Conservation (phyloP, 1,140 invertebrate genomes). For the Ceratosolen solmsi region DNA sequence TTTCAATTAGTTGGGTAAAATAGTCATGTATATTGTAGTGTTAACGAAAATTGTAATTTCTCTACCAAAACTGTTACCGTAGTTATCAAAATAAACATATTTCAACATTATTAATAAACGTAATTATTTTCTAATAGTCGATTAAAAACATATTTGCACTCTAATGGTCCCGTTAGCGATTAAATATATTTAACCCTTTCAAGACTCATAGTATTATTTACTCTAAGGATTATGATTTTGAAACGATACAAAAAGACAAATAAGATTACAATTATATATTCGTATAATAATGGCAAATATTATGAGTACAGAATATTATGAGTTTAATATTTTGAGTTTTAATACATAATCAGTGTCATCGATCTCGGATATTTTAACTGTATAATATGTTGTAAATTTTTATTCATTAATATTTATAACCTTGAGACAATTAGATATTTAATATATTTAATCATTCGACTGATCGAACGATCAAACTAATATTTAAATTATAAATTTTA, state of each 20-base stretch:
- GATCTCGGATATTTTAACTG: too few relatives aligned
- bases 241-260: neutral
- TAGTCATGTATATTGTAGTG: neutral
- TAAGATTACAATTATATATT: too few relatives aligned
- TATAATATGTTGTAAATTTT: too few relatives aligned
- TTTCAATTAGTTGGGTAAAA: constrained; percentile 10
- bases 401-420: too few relatives aligned
- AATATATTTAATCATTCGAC: too few relatives aligned
- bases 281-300: too few relatives aligned
- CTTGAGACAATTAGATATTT: too few relatives aligned
- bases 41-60: neutral
- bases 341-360: too few relatives aligned
- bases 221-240: neutral
- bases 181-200: constrained; percentile 13
- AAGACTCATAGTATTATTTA: neutral
- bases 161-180: constrained; percentile 45
- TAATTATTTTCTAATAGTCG: neutral
- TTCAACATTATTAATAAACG: neutral
- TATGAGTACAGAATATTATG: too few relatives aligned
- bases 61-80: neutral
- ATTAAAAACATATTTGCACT: constrained; percentile 48
- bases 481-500: neutral
- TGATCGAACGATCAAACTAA: neutral
- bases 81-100: neutral
- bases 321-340: too few relatives aligned